Base-by-base conservation (phyloP, 1,140 invertebrate genomes). In the Homarus americanus region DNA sequence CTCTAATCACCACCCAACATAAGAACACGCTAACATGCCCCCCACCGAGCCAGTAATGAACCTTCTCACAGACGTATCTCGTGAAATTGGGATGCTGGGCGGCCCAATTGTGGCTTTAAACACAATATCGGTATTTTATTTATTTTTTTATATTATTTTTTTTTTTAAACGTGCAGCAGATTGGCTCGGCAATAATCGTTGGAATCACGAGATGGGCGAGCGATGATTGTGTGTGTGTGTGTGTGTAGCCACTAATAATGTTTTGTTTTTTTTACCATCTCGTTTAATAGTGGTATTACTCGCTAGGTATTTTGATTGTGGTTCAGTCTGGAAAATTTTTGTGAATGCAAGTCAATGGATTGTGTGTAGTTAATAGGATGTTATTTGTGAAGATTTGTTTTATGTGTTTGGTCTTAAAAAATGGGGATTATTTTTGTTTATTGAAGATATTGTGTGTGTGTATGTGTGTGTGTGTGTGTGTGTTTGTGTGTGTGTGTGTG, bases 71-170 rank as follows among this genome's bases (percentile, higher is more conserved):
- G 63, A 24, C 5, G 63, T 4, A 69, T 5, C 28, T 32, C n/a
- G 4, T 0, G n/a, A 9, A 63, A 49, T 15, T 7, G 15, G 63
- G n/a, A 32, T 24, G 24, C 28, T 69, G 63, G 28, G 17, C 12
- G 7, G 63, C 28, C 5, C 63, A 32, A 5, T 32, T 7, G 24
- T 9, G 28, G 17, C 20, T 24, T 32, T n/a, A n/a, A 63, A 63
- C 58, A 63, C n/a, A 32, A 28, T 69, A 69, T 69, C 63, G 63
- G n/a, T 32, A 69, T 69, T 69, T 32, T 69, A n/a, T n/a, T n/a
- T n/a, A n/a, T n/a, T n/a, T n/a, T n/a, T n/a, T n/a, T n/a, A n/a
- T n/a, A n/a, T n/a, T n/a, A n/a, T n/a, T n/a, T n/a, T n/a, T n/a
- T n/a, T 32, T 10, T 32, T 10, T 24, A 58, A 58, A 24, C 63